Percentiles rank a stretch among this genome's conserved stretches.
phyloP scores from a whole-genome alignment of 1,140 invertebrate species.

The Drosophila novamexicana region DNA sequence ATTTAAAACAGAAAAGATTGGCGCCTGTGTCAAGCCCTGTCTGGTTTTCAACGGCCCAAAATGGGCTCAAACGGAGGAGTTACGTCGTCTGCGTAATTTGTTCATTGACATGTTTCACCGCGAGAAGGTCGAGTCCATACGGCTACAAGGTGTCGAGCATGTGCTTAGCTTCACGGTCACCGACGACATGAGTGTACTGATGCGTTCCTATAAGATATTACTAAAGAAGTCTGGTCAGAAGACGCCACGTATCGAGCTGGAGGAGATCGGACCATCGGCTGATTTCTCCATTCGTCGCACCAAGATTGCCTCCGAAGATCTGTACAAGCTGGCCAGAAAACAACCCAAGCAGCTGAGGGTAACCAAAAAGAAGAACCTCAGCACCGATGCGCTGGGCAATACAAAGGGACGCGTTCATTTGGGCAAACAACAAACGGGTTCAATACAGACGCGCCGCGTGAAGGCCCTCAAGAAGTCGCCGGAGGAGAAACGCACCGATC shows the following conservation, averaged over 20 bases:
- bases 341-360: constrained; percentile 93
- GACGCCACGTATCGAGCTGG: constrained; percentile 95
- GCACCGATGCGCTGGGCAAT: constrained; percentile 93
- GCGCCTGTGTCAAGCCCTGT: constrained; percentile 94
- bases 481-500: constrained; percentile 88
- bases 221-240: constrained; percentile 96
- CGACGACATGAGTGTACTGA: constrained; percentile 90
- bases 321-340: constrained; percentile 94
- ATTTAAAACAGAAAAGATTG: constrained; percentile 92
- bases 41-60: constrained; percentile 96
- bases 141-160: constrained; percentile 97
- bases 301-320: constrained; percentile 94
- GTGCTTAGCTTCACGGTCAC: constrained; percentile 94
- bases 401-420: constrained; percentile 97
- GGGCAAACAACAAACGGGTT: constrained; percentile 93
- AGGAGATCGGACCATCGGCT: constrained; percentile 93
- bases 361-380: constrained; percentile 96
- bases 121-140: constrained; percentile 91
- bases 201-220: constrained; percentile 95
- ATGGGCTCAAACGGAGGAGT: constrained; percentile 93
- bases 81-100: constrained; percentile 93
- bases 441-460: constrained; percentile 96
- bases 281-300: constrained; percentile 94
- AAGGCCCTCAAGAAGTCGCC: constrained; percentile 93
- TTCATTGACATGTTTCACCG: constrained; percentile 97